phyloP scores from a whole-genome alignment of 2,888 invertebrate genomes.

The Eucera pruinosa region DNA sequence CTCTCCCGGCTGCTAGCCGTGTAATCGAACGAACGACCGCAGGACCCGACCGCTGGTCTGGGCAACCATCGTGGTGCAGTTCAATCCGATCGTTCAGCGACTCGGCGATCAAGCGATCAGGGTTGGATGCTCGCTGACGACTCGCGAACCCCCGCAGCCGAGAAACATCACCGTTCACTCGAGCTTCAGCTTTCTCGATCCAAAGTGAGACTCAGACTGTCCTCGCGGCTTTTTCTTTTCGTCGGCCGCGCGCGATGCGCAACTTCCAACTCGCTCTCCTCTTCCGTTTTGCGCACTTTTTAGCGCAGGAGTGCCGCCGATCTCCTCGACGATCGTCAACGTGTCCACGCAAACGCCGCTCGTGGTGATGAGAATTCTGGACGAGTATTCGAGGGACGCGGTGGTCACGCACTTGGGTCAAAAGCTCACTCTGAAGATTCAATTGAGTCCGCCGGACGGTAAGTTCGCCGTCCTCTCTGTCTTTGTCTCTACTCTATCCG shows the following conservation, averaged over 20 bases:
- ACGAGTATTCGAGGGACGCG: constrained; percentile 86
- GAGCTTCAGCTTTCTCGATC: constrained; percentile 85
- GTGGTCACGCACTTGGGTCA: constrained; percentile 89
- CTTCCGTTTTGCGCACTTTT: constrained; percentile 23
- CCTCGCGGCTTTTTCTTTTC: no score
- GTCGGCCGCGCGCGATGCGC: no score
- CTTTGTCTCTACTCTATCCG: no score
- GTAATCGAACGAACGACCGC: not conserved
- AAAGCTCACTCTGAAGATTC: constrained; percentile 88
- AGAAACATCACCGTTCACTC: constrained; percentile 86
- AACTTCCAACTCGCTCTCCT: no score
- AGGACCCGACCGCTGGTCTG: constrained; percentile 89
- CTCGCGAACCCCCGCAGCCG: constrained; percentile 83
- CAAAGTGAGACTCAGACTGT: constrained; percentile 85
- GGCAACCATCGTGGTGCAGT: constrained; percentile 92
- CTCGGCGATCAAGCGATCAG: constrained; percentile 93
- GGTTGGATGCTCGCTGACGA: constrained; percentile 90
- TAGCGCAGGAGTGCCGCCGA: constrained; percentile 81
- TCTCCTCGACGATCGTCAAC: constrained; percentile 85
- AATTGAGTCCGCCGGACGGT: constrained; percentile 86
- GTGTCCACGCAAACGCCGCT: constrained; percentile 85
- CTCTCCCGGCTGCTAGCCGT: not conserved
- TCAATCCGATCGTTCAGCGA: constrained; percentile 93
- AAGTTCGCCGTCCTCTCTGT: no score
- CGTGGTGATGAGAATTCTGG: constrained; percentile 87